A percentile compares a stretch with the other conserved stretches of the same genome.
phyloP scores from a whole-genome alignment of 2,797 vertebrate genomes.

The Macropus fuliginosus region DNA sequence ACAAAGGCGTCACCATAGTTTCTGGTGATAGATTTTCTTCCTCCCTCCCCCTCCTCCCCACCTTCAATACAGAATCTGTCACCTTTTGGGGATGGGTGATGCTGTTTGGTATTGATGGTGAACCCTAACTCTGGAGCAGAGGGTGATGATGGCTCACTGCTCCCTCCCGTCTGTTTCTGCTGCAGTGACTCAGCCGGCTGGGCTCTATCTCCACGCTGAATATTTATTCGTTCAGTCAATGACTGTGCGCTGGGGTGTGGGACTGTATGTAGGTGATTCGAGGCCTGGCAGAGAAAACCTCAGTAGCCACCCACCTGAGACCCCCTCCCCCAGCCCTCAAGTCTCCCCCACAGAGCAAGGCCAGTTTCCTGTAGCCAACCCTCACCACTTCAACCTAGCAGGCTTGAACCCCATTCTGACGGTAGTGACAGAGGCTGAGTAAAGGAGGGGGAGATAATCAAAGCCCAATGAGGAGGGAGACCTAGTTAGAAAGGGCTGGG shows the following conservation, averaged over 20 bases:
- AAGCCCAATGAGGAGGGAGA: background rate
- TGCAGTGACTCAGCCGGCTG: background rate
- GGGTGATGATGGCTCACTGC: background rate
- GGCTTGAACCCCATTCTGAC: background rate
- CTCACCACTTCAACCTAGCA: background rate
- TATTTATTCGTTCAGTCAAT: conserved; percentile 9
- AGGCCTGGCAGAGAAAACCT: background rate
- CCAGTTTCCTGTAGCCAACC: background rate
- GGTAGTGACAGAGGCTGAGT: background rate
- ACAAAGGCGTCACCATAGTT: background rate
- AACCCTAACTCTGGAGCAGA: conserved; percentile 6
- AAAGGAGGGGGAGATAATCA: background rate
- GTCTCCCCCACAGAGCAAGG: background rate
- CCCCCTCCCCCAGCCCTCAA: background rate
- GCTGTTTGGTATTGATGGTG: background rate
- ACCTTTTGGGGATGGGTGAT: background rate
- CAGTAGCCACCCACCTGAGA: background rate
- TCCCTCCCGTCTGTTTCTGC: background rate
- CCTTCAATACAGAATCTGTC: background rate
- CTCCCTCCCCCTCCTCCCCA: background rate
- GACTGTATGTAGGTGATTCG: background rate
- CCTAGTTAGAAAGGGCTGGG: background rate
- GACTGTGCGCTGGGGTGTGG: background rate
- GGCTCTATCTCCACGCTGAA: conserved; percentile 3
- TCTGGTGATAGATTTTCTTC: background rate